phyloP scores from a whole-genome alignment of 1,140 invertebrate genomes.

The Gonioctena quinquepunctata region DNA sequence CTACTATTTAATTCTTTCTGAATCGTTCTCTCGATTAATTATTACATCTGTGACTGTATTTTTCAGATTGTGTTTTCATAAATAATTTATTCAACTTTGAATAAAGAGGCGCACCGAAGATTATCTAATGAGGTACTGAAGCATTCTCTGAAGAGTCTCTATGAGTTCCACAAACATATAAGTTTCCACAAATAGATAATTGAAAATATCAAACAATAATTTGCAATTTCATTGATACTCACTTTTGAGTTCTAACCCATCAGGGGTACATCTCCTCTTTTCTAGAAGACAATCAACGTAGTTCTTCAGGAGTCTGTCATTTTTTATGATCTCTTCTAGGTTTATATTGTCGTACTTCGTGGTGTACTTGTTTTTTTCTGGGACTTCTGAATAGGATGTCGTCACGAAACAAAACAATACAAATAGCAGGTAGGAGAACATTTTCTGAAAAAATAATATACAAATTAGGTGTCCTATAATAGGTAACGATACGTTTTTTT shows the following conservation, averaged over 20 bases:
- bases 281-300: constrained; percentile 73
- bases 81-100: too few species aligned
- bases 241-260: constrained; percentile 73
- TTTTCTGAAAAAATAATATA: background rate
- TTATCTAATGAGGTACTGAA: too few species aligned
- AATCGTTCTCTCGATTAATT: too few species aligned
- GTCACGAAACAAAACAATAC: background rate
- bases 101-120: too few species aligned
- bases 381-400: background rate
- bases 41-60: too few species aligned
- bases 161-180: too few species aligned
- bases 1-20: too few species aligned
- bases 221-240: too few species aligned
- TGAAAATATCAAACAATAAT: too few species aligned
- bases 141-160: too few species aligned
- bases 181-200: too few species aligned
- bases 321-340: constrained; percentile 69
- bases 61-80: too few species aligned
- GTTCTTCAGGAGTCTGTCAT: constrained; percentile 66
- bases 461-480: background rate
- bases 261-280: constrained; percentile 69
- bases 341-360: constrained; percentile 75
- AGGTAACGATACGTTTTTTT: background rate
- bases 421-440: background rate
- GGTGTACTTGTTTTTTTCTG: constrained; percentile 60